Percentiles rank a stretch among this genome's conserved stretches.
These are phyloP conservation scores for Neomonachus schauinslandi DNA, from an alignment of 2,113 vertebrate species.

Conservation along the genomic window DNA sequence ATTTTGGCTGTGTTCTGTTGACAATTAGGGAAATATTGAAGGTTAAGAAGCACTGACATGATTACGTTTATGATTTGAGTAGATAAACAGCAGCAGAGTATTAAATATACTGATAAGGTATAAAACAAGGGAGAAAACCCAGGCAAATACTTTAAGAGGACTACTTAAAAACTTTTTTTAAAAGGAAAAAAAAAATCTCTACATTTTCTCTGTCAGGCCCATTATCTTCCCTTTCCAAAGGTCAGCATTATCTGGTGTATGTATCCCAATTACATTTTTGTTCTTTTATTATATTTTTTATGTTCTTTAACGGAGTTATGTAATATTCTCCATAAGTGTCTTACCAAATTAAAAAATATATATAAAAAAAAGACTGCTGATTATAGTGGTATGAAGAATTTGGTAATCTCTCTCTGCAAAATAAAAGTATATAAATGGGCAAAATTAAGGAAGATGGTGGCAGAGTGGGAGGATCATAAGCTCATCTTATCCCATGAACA, in stretches of 20 bases:
- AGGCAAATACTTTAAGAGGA: background rate
- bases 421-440: background rate
- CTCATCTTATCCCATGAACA: background rate
- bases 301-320: background rate
- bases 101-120: background rate
- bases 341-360: background rate
- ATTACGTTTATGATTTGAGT: background rate
- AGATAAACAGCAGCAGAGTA: background rate
- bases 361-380: too few relatives aligned
- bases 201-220: background rate
- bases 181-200: background rate
- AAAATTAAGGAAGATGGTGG: background rate
- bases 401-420: background rate
- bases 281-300: constrained; percentile 11
- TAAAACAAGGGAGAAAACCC: background rate
- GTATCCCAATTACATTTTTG: background rate
- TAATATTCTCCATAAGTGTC: background rate
- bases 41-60: background rate
- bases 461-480: background rate
- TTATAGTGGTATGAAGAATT: background rate
- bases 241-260: background rate
- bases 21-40: background rate
- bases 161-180: too few relatives aligned
- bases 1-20: background rate
- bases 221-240: constrained; percentile 28